Base-by-base conservation (phyloP, 92 coral and sea anemone genomes). In the Virgularia gustaviana region DNA sequence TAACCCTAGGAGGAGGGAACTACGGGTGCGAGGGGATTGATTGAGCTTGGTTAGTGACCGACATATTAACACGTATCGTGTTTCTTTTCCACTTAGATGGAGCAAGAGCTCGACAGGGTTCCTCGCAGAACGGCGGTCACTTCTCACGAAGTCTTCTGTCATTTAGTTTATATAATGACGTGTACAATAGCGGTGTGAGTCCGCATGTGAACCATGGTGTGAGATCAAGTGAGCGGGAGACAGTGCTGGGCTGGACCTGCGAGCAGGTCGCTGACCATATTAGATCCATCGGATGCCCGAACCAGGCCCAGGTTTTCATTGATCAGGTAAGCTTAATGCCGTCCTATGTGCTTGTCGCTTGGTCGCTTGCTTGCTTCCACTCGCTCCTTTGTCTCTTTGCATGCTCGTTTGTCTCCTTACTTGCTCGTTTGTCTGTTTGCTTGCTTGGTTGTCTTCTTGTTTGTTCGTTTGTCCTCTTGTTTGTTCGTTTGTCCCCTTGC, bases 181-280 rank as follows among this genome's bases (percentile, higher is more conserved):
- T 68, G 7, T 73, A 72, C 47, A 76, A 80, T 8, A 32, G 77
- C 19, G 85, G 75, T 5, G 79, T 72, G 56, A 77, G 79, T 57
- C 79, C 83, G 43, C 77, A 72, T 27, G 81, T 80, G 56, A 85
- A 81, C 49, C 92, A 89, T 49, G 83, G 85, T 15, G 73, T 77
- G 39, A 85, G 84, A 36, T 88, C 96, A n/a, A 87, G 70, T 54
- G 96, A 94, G 62, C 84, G 91, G 10, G 78, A 85, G 47, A 80
- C 79, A 63, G 90, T 90, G 72, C 67, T 86, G 75, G 75, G 80
- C 27, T 94, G 99, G 99, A 78, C 87, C 37, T 72, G 83, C 38
- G 96, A 94, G 44, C 88, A 89, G 77, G 99, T 94, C 1, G 96
- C 85, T 32, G 88, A 75, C 41, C 99, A 94, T 52, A 82, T 94